Percentiles rank a stretch among this genome's conserved stretches.
phyloP scores from a whole-genome alignment of 2,113 vertebrate genomes.

The Melanerpes formicivorus region DNA sequence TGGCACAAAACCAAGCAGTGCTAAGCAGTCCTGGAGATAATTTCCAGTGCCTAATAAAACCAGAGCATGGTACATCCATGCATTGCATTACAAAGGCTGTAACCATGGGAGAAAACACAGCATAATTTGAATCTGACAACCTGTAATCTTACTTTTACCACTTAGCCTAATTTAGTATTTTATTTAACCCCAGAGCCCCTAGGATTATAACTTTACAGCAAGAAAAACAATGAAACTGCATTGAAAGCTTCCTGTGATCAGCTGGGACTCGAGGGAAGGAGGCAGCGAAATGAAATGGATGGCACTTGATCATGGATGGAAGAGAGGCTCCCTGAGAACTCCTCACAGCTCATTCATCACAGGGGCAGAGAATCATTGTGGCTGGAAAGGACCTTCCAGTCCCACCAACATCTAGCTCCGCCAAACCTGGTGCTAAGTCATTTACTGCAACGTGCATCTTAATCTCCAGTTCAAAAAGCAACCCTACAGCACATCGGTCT shows the following conservation, averaged over 20 bases:
- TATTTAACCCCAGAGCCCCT: neutral
- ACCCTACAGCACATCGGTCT: neutral
- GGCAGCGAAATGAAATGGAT: neutral
- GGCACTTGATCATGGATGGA: neutral
- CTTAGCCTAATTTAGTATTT: neutral
- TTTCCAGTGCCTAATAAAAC: conserved; percentile 16
- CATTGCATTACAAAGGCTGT: conserved; percentile 36
- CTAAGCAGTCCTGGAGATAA: conserved; percentile 14
- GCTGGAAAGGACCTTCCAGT: too few species aligned
- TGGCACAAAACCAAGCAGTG: conserved; percentile 22
- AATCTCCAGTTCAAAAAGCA: neutral
- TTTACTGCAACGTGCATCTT: neutral
- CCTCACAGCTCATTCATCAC: neutral
- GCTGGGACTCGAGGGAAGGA: neutral
- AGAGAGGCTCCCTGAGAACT: neutral
- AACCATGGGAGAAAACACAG: conserved; percentile 8
- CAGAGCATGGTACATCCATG: neutral
- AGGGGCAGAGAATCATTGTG: too few species aligned
- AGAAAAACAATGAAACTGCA: neutral
- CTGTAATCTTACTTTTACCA: conserved; percentile 39
- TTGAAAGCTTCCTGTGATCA: neutral
- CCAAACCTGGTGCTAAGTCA: too few species aligned
- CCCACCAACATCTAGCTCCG: too few species aligned
- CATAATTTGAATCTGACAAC: conserved; percentile 55
- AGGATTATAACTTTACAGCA: neutral